Base-by-base conservation (phyloP, 2,888 invertebrate genomes). In the Harpalus rubripes region DNA sequence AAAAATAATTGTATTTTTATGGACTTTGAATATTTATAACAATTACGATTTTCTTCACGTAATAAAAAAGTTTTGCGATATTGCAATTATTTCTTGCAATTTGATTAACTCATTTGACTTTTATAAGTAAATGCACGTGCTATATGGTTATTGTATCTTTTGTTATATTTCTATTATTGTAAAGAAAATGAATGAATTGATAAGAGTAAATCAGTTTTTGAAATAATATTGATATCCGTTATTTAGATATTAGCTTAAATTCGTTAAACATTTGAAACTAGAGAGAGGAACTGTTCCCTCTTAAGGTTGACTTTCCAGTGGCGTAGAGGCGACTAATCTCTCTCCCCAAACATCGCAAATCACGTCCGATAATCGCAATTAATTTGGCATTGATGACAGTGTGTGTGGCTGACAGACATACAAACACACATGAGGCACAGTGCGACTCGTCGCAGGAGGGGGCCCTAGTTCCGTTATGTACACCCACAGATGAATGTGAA, bases 341-440 rank as follows among this genome's bases (percentile, higher is more conserved):
- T 5, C 78, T 61, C 56, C 56, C n/a, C 56, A 44, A 63, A 41
- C 84, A 59, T 84, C 65, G 65, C 84, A 84, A 84, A 84, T 84
- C 84, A 84, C 41, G 26, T 41, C 84, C 65, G 84, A 84, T 84
- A 84, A 84, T 84, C 84, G 65, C 84, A 65, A 84, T 84, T 84
- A 84, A 84, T 84, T 84, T 78, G 56, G 41, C 84, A 78, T 84
- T 84, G 84, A 84, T 84, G 84, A 78, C 84, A 84, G 78, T 61
- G 74, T 59, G 58, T 74, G 39, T 59, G 78, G 61, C 18, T 59
- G 80, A 80, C 59, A 44, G 32, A 61, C 61, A 80, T 41, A 80
- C 59, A 80, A 59, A 80, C 80, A 78, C 56, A 78, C 44, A 16
- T 10, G 74, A 4, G 18, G n/a, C 7, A 12, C 39, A 4, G 76